Percentiles rank a stretch among this genome's conserved stretches.
Evolutionary conservation across 2,113 vertebrate genomes (phyloP).

Genomic region (Falco punctatus): DNA sequence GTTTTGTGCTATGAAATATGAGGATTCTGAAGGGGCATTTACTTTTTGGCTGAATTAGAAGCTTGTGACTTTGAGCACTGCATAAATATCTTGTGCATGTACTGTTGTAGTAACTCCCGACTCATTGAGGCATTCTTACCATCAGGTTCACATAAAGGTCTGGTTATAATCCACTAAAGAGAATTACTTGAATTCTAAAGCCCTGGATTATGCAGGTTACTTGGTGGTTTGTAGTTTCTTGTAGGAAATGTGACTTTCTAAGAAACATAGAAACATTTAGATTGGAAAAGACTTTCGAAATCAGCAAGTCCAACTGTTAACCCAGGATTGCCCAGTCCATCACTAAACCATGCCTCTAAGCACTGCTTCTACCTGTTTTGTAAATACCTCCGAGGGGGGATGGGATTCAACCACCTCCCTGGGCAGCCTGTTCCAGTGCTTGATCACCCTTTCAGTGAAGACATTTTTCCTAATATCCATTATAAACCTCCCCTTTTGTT

Average conservation of each 20-base stretch:
- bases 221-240: neutral
- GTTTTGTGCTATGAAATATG: slow-evolving; percentile 21
- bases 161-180: neutral
- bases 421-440: too few relatives aligned
- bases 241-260: neutral
- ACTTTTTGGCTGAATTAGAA: neutral
- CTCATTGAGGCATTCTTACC: neutral
- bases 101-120: neutral
- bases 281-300: too few relatives aligned
- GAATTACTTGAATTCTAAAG: neutral
- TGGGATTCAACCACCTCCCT: too few relatives aligned
- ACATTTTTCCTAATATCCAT: too few relatives aligned
- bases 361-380: too few relatives aligned
- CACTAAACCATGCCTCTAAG: too few relatives aligned
- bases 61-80: neutral
- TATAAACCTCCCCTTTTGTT: too few relatives aligned
- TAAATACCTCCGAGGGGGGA: too few relatives aligned
- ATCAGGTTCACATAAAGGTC: neutral
- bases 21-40: slow-evolving; percentile 3
- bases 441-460: too few relatives aligned
- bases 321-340: too few relatives aligned
- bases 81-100: neutral
- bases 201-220: neutral
- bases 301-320: too few relatives aligned
- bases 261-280: too few relatives aligned